Percentiles rank a stretch among this genome's conserved stretches.
Evolutionary conservation across 2,888 invertebrate genomes (phyloP).

Genomic region (Rugalucina vietnamica): DNA sequence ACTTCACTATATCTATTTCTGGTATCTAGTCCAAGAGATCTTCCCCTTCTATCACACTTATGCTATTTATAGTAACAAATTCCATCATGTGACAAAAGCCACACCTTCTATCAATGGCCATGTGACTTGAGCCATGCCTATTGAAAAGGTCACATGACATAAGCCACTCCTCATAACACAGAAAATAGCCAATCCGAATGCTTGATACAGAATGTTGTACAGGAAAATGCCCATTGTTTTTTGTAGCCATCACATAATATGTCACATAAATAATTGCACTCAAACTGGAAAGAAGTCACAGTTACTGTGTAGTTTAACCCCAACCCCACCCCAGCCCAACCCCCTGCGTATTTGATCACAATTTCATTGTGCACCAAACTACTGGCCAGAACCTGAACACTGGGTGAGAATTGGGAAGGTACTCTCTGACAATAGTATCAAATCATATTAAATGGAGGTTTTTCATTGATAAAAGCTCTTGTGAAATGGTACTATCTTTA

Average conservation of each 20-base stretch:
- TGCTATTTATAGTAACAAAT: background rate
- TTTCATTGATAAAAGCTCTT: too few species aligned
- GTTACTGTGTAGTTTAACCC: background rate
- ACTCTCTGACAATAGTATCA: too few species aligned
- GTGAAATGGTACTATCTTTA: too few species aligned
- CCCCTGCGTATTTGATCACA: background rate
- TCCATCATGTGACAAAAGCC: slow-evolving; percentile 1
- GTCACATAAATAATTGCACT: slow-evolving; percentile 6
- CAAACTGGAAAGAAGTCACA: background rate
- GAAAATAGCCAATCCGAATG: too few species aligned
- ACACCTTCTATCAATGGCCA: background rate
- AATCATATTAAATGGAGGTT: too few species aligned
- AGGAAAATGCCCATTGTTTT: background rate
- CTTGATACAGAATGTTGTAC: too few species aligned
- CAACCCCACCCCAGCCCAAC: background rate
- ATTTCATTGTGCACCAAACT: background rate
- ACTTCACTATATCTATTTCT: background rate
- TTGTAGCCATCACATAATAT: background rate
- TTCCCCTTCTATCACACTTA: background rate
- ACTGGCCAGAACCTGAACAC: background rate
- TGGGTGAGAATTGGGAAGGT: too few species aligned
- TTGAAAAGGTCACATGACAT: background rate
- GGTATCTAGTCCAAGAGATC: background rate
- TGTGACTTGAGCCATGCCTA: background rate
- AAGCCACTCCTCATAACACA: background rate